A percentile compares a stretch with the other conserved stretches of the same genome.
Conservation (phyloP, 2,888 invertebrate genomes). For the Drosophila niveifrons region DNA sequence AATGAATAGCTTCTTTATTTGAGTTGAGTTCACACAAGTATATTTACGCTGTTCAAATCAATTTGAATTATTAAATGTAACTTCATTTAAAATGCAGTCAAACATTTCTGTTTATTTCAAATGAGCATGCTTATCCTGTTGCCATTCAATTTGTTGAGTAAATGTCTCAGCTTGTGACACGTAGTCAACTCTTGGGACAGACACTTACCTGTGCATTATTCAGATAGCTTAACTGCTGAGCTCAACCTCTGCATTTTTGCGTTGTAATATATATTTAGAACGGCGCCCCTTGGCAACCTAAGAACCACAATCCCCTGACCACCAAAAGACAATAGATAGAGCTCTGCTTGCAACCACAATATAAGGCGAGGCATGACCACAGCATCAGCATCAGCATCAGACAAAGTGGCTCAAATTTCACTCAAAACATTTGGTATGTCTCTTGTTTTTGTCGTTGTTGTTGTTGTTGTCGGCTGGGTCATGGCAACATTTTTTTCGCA, state of each 20-base stretch:
- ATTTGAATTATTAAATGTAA: too few species aligned
- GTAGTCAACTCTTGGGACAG: constrained; percentile 5
- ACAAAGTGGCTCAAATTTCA: constrained; percentile 69
- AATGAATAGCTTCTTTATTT: too few species aligned
- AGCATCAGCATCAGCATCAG: constrained; percentile 34
- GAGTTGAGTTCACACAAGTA: too few species aligned
- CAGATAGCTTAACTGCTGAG: constrained; percentile 14
- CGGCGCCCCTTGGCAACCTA: constrained; percentile 5
- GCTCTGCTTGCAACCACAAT: constrained; percentile 26
- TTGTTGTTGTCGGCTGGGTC: constrained; percentile 48
- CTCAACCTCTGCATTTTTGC: not conserved
- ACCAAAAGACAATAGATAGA: not conserved
- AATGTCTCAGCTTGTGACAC: not conserved
- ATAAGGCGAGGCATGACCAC: constrained; percentile 28
- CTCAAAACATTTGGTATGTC: constrained; percentile 37
- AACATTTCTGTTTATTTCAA: not conserved
- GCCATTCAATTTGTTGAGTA: not conserved
- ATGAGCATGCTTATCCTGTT: not conserved
- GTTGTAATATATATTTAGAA: constrained; percentile 14
- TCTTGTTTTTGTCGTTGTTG: constrained; percentile 26
- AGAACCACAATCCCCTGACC: constrained; percentile 27
- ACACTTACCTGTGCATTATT: constrained; percentile 21
- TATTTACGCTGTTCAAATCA: too few species aligned
- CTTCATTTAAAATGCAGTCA: not conserved
- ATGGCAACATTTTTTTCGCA: constrained; percentile 61